These are phyloP conservation scores for Hemicrepidius hirtus DNA, from an alignment of 2,888 invertebrate species.

Conservation along the genomic window DNA sequence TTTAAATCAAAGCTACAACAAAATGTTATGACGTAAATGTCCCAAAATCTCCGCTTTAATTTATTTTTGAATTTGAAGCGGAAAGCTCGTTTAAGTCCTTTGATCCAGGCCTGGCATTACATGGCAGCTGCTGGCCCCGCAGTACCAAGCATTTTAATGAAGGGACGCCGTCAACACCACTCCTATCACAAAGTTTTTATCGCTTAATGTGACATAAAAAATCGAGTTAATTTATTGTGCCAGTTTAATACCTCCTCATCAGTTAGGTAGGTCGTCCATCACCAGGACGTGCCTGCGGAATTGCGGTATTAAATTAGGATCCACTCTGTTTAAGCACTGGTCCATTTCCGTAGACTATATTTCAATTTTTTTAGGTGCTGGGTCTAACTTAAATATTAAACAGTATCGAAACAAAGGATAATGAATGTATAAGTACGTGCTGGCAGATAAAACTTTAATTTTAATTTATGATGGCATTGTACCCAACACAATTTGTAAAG, in stretches of 20 bases:
- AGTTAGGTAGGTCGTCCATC: conserved; percentile 42
- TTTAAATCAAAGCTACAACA: no score
- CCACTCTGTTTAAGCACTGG: conserved; percentile 29
- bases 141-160: conserved; percentile 45
- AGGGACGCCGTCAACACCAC: conserved; percentile 42
- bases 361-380: conserved; percentile 17
- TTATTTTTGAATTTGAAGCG: conserved; percentile 26
- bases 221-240: conserved; percentile 62
- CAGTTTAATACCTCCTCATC: conserved; percentile 57
- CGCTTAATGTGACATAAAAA: conserved; percentile 63
- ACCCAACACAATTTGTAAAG: no score
- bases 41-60: conserved; percentile 5
- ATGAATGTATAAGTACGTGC: no score
- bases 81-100: conserved; percentile 37
- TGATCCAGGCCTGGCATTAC: conserved; percentile 29
- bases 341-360: conserved; percentile 37
- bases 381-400: no score
- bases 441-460: no score
- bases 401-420: no score
- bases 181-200: conserved; percentile 60
- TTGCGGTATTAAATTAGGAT: conserved; percentile 41
- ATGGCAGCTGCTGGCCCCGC: conserved; percentile 36
- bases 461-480: no score
- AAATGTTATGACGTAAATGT: neutral
- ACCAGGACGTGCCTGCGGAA: conserved; percentile 39